These are phyloP conservation scores for Ephydatia muelleri DNA, from an alignment of 37 sponge, comb jelly and placozoan species.

Conservation along the genomic window DNA sequence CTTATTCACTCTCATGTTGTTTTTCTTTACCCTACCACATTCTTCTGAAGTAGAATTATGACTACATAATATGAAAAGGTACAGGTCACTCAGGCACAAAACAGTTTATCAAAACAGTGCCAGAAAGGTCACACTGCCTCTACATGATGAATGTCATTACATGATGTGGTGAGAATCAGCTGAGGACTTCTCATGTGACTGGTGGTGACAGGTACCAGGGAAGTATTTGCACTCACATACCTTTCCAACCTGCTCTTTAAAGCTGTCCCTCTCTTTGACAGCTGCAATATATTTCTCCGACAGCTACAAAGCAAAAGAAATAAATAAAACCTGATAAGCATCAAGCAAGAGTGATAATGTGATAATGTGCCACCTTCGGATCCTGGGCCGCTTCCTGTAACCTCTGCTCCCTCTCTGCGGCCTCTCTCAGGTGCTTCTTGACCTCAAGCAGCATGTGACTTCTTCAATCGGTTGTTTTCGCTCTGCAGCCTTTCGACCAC, in stretches of 20 bases:
- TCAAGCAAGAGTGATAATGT: background rate
- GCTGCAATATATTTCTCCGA: slow-evolving; percentile 17
- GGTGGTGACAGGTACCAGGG: background rate
- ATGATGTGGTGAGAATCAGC: too few relatives aligned
- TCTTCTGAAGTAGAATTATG: background rate
- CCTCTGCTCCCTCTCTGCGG: slow-evolving; percentile 62
- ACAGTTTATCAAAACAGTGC: background rate
- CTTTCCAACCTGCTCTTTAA: slow-evolving; percentile 34
- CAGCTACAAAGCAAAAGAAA: slow-evolving; percentile 13
- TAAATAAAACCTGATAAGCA: background rate
- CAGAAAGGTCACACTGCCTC: background rate
- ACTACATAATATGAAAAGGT: too few relatives aligned
- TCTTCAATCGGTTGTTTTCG: slow-evolving; percentile 61
- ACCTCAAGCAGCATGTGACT: slow-evolving; percentile 70
- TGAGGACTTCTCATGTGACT: too few relatives aligned
- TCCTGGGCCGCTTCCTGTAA: background rate
- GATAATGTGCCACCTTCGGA: slow-evolving; percentile 10
- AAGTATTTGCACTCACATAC: background rate
- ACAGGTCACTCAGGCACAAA: background rate
- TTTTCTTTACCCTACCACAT: background rate
- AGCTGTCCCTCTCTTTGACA: slow-evolving; percentile 25
- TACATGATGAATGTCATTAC: too few relatives aligned
- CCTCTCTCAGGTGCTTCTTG: slow-evolving; percentile 54
- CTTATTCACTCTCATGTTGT: too few relatives aligned
- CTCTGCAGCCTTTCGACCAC: slow-evolving; percentile 73